Conservation (phyloP, 2,113 vertebrate genomes). For the Heptranchias perlo region DNA sequence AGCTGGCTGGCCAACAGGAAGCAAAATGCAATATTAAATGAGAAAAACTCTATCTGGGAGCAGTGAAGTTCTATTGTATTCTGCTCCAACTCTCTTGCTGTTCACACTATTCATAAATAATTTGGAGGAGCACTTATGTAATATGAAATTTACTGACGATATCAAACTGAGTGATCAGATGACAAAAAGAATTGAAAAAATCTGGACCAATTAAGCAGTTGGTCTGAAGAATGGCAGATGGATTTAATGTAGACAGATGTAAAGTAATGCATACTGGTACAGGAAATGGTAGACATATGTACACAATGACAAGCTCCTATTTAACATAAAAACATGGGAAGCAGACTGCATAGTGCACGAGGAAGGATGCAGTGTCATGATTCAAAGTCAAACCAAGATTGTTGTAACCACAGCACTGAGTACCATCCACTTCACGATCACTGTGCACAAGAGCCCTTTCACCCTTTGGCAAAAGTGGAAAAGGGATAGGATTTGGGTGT, state of each 20-base stretch:
- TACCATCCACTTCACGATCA: neutral
- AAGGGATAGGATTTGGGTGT: neutral
- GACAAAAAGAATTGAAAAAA: no score
- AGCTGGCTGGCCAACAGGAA: neutral
- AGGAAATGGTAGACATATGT: neutral
- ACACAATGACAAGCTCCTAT: no score
- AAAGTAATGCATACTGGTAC: neutral
- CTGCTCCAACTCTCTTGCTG: neutral
- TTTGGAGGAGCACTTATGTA: neutral
- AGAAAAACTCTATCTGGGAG: neutral
- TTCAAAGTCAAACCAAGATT: neutral
- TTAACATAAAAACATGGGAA: neutral
- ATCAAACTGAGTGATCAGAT: neutral
- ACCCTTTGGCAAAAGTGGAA: neutral
- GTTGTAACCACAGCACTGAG: neutral
- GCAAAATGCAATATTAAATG: neutral
- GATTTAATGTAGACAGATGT: no score
- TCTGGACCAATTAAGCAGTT: no score
- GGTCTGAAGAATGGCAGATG: no score
- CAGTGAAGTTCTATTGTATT: neutral
- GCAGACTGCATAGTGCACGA: neutral
- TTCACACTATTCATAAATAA: neutral
- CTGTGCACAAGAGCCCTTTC: neutral
- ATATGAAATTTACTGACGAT: neutral
- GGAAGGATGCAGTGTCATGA: neutral